Base-by-base conservation (phyloP, 2,888 invertebrate genomes). In the Chrysomela aeneicollis region DNA sequence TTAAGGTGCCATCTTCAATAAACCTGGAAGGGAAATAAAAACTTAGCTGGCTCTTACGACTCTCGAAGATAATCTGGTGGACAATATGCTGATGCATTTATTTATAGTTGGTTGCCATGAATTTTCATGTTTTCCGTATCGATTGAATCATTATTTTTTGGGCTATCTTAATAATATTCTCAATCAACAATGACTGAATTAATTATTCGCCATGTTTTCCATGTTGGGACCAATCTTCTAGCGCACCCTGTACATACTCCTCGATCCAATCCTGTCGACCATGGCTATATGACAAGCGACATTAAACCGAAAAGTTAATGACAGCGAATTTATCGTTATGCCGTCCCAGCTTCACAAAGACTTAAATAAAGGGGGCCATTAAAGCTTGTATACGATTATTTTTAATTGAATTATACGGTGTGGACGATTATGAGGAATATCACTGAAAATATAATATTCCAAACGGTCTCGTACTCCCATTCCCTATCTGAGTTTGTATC, bases 221-320 rank as follows among this genome's bases (percentile, higher is more conserved):
- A n/a, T n/a, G n/a, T n/a, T n/a, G n/a, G n/a, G n/a, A n/a, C n/a
- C n/a, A n/a, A n/a, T n/a, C n/a, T 26, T 26, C 26, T 26, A 6
- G 26, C 26, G 3, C 26, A 26, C 6, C 6, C 4, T 26, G 3
- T 42, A 15, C n/a, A 15, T 42, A n/a, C 42, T 15, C 42, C 42
- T 42, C n/a, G 15, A 15, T n/a, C 42, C 42, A 6, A 15, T 15
- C 22, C 47, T 47, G 30, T 53, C 60, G 53, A 55, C 60, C 37
- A 67, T 64, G 68, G 70, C 62, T 4, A 71, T 69, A 71, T 69
- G 69, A 71, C 68, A 68, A 63, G 61, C 54, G 54, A 59, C 70
- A 71, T 70, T 73, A 73, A 73, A 71, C 70, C 61, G 63, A 67
- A 67, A 70, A 67, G 67, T 71, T 73, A 71, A 71, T 69, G 68